Base-by-base conservation (phyloP, 2,888 invertebrate species). In the Keiferia lycopersicella region DNA sequence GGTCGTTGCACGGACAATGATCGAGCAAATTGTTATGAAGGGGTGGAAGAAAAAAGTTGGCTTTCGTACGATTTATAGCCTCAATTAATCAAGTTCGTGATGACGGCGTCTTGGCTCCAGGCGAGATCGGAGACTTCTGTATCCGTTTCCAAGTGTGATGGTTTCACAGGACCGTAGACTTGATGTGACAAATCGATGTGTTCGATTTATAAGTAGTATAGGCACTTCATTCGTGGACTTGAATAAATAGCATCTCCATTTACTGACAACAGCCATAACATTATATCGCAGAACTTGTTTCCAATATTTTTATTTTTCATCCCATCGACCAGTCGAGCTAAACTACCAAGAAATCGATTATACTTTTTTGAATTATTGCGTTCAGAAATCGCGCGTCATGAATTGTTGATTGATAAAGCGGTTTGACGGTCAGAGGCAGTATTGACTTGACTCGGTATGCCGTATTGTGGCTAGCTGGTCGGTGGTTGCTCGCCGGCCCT, bases 1-100 rank as follows among this genome's bases (percentile, higher is more conserved):
- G 86, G 87, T 88, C 88, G 84, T 78, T 77, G 86, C 71, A 79
- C 86, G 77, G 73, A 67, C 73, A 78, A 80, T 78, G 79, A 82
- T 80, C 81, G 74, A 73, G 79, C 81, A 80, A 79, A 84, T 81
- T 79, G 78, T 76, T 77, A 70, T 70, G 73, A 75, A 74, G 74
- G 75, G 71, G 78, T 78, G 71, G 67, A 68, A 72, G 63, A 70
- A 74, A 26, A 76, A 71, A 75, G 61, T 69, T 69, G 74, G 73
- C 78, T 80, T 73, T 73, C 73, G 69, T 69, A 68, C 72, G 73
- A 78, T 80, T 81, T 79, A 78, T 77, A 75, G 76, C 74, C 70
- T 71, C 66, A 62, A 70, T 69, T 70, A 68, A 67, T 68, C 64
- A 30, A 39, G 62, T 62, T 62, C 59, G 67, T 65, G 70, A 65